A percentile compares a stretch with the other conserved stretches of the same genome.
Conservation (phyloP, 2,888 invertebrate species). For the Mythimna impura region DNA sequence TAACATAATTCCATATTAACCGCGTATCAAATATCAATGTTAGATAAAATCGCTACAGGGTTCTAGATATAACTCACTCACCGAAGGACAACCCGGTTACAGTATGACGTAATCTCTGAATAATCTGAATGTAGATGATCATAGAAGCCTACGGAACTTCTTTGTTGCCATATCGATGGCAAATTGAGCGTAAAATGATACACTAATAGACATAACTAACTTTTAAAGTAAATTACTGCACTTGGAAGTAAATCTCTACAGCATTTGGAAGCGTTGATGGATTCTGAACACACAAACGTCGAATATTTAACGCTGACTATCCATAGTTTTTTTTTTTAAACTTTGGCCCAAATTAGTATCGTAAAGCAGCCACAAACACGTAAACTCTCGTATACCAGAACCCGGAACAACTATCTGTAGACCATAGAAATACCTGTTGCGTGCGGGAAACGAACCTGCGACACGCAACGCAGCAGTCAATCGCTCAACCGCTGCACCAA, state of each 20-base stretch:
- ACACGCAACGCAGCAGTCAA: too few relatives aligned
- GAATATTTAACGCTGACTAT: too few relatives aligned
- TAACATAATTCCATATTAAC: constrained; percentile 25
- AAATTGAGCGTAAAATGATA: constrained; percentile 30
- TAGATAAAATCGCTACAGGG: constrained; percentile 31
- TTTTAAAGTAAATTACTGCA: constrained; percentile 6
- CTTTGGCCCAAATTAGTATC: too few relatives aligned
- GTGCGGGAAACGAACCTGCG: too few relatives aligned
- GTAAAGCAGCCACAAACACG: too few relatives aligned
- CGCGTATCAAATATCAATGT: constrained; percentile 27
- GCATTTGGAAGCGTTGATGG: not conserved
- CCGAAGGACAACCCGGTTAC: constrained; percentile 36
- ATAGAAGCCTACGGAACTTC: constrained; percentile 32
- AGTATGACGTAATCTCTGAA: constrained; percentile 61
- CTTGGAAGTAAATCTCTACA: not conserved
- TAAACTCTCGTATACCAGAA: too few relatives aligned
- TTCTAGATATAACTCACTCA: constrained; percentile 18
- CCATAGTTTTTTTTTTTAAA: too few relatives aligned
- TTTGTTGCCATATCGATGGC: constrained; percentile 24
- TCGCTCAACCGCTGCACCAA: too few relatives aligned
- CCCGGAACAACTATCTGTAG: too few relatives aligned
- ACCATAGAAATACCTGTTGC: too few relatives aligned
- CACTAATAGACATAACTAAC: constrained; percentile 18
- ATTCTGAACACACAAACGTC: not conserved
- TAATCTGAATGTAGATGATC: constrained; percentile 46